A percentile compares a stretch with the other conserved stretches of the same genome.
phyloP scores from a whole-genome alignment of 2,113 vertebrate genomes.

The Mobula hypostoma region DNA sequence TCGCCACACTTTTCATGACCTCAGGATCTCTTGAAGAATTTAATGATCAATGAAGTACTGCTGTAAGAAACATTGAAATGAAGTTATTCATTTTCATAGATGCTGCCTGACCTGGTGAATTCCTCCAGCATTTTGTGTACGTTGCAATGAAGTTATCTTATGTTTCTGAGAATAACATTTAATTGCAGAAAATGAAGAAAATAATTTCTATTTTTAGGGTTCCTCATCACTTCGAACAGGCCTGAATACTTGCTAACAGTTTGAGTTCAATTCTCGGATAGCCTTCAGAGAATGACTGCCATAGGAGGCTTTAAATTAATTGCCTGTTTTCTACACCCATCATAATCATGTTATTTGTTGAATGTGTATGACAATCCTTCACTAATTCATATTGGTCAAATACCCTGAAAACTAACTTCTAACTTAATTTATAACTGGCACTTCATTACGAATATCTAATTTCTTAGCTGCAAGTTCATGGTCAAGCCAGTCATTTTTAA shows the following conservation, averaged over 20 bases:
- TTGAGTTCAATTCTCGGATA: background rate
- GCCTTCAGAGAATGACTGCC: background rate
- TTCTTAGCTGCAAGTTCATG: background rate
- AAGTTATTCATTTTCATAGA: too few relatives aligned
- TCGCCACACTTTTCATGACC: too few relatives aligned
- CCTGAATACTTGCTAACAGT: background rate
- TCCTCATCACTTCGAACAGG: background rate
- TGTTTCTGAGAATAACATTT: background rate
- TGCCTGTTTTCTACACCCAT: background rate
- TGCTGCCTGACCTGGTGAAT: too few relatives aligned
- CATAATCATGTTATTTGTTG: background rate
- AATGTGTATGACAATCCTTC: background rate
- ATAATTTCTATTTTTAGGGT: background rate
- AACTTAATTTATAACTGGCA: background rate
- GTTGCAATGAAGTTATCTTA: too few relatives aligned
- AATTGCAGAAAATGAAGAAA: background rate
- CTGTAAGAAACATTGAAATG: too few relatives aligned
- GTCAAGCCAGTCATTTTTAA: constrained; percentile 10
- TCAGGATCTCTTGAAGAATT: too few relatives aligned
- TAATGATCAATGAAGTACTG: too few relatives aligned
- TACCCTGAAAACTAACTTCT: background rate
- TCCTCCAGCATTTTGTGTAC: too few relatives aligned
- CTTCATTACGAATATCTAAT: background rate
- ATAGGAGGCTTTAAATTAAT: background rate
- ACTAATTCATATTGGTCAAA: constrained; percentile 1